Evolutionary conservation across 2,113 vertebrate genomes (phyloP), one percentile per base, ranked within the genome.

Genomic region (Tetraodon nigroviridis): DNA sequence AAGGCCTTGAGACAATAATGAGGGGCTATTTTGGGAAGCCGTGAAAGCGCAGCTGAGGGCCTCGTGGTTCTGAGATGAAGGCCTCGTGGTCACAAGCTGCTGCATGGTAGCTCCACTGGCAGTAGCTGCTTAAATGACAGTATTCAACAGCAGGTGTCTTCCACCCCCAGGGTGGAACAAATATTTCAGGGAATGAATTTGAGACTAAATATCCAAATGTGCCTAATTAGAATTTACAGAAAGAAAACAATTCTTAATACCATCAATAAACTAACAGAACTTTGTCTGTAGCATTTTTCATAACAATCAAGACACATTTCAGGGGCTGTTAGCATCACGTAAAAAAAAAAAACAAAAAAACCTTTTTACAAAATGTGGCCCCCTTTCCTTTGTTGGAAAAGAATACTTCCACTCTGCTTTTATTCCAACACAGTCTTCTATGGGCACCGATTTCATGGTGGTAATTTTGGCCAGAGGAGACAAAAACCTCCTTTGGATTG

Each of bases 391-490:
- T 47, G 54, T 75, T 73, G 53, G 61, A 69, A 54, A 63, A 67
- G 62, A 42, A 63, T 61, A 66, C 75, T 55, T 81, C 82, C 79
- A 64, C 69, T 58, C 57, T 57, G 51, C 75, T 67, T 79, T 75
- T 81, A 63, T 76, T 71, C 53, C 62, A 42, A 47, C 53, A 19
- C 75, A 69, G 75, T 76, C 65, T 82, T 84, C 69, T 73, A 67
- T 67, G 71, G 78, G 79, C 75, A 73, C 68, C 4, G 58, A 90
- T 89, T 89, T 90, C 87, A 88, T 75, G 81, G 86, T 81, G 68
- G 80, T 80, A 84, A 87, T 84, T 89, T 85, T 76, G 81, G 67
- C 59, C 58, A 1, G 63, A 20, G 21, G 32, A 71, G 56, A 88
- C 82, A 88, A 88, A 88, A 84, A 56, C 73, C 82, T 81, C 71